Base-by-base conservation (phyloP, 2,888 invertebrate genomes). In the Ochlodes sylvanus region DNA sequence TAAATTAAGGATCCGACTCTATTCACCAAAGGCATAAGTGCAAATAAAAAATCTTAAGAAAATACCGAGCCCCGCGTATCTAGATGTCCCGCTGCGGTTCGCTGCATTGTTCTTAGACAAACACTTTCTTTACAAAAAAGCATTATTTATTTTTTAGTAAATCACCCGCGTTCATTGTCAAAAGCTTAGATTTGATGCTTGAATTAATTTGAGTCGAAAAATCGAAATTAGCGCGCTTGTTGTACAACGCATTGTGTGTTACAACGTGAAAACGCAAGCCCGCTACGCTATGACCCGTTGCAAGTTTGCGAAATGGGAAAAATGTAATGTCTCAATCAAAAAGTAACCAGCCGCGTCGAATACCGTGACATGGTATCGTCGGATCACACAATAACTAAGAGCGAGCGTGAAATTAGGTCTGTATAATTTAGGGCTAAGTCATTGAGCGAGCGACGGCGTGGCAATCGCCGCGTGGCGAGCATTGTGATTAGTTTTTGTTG, bases 21-120 rank as follows among this genome's bases (percentile, higher is more conserved):
- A 92, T 92, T 89, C 89, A 91, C 63, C 75, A 74, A 81, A 84
- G 83, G 84, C 80, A 82, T 80, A 77, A 86, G 86, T 82, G 87
- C 85, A 86, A 89, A 89, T 85, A 87, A 85, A 84, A 83, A 77
- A 73, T 74, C 70, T 80, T 80, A 87, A 89, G 84, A 90, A 90
- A 88, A 90, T 84, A 83, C 79, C 83, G 80, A 79, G 80, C 80
- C 79, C 81, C 78, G 80, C 83, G 86, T 87, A 90, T 89, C 89
- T 89, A 87, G 91, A 89, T 90, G 86, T 82, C 93, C 92, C 92
- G 92, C 92, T 92, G 93, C 77, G 92, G 92, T 88, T 76, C 79
- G 73, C 80, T 77, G 77, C 82, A 87, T 92, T 92, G 92, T 92
- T 92, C 92, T 92, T 91, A 88, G 85, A 92, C 92, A 92, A 92